Evolutionary conservation across 2,888 invertebrate genomes (phyloP).

Genomic region (Petrophora chlorosata): DNA sequence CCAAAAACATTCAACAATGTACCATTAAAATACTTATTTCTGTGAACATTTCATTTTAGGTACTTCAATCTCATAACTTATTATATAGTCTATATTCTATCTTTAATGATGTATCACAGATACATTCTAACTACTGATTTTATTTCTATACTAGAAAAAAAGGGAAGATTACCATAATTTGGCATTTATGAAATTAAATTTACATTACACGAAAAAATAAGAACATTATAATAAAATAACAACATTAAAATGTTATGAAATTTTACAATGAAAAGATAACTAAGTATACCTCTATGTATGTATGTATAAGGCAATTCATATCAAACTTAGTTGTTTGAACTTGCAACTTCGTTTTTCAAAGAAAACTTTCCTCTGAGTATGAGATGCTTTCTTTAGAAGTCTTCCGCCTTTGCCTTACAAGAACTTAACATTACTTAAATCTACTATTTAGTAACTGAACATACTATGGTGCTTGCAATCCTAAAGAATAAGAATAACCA

Average conservation of each 20-base stretch:
- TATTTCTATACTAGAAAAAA: background rate
- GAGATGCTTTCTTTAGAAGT: too few species aligned
- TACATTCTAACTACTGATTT: constrained; percentile 9
- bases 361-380: too few species aligned
- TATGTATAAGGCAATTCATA: constrained; percentile 23
- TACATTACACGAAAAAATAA: constrained; percentile 35
- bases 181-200: constrained; percentile 34
- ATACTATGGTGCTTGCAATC: constrained; percentile 12
- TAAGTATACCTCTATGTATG: background rate
- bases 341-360: too few species aligned
- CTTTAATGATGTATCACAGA: constrained; percentile 23
- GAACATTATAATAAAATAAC: constrained; percentile 39
- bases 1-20: constrained; percentile 23
- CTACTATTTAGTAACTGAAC: constrained; percentile 17
- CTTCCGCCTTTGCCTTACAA: background rate
- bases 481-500: constrained; percentile 7
- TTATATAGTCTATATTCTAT: constrained; percentile 19
- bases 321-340: too few species aligned
- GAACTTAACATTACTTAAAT: constrained; percentile 15
- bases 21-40: constrained; percentile 10
- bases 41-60: background rate
- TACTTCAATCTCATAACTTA: background rate
- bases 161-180: constrained; percentile 19
- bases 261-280: constrained; percentile 24
- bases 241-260: constrained; percentile 31